Evolutionary conservation across 2,888 invertebrate genomes (phyloP).

Genomic region (Auanema freiburgensis): DNA sequence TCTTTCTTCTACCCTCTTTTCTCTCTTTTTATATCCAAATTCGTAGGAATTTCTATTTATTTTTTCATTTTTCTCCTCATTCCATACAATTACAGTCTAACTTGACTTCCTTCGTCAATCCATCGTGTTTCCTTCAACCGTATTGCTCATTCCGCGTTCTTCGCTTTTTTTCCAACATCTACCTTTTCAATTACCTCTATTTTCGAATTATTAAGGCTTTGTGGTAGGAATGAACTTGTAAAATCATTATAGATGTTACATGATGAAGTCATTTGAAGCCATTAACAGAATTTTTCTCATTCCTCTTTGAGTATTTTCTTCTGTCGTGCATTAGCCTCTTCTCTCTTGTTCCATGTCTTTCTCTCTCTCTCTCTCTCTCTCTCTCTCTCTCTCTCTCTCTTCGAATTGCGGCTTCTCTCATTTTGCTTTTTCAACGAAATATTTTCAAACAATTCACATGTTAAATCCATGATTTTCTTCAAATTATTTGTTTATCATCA

Average conservation of each 20-base stretch:
- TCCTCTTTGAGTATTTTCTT: too few species aligned
- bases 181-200: too few species aligned
- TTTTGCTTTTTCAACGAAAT: too few species aligned
- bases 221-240: too few species aligned
- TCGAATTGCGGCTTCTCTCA: too few species aligned
- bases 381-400: not conserved
- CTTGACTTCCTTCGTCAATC: not conserved
- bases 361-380: slow-evolving; percentile 4
- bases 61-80: not conserved
- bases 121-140: not conserved
- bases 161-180: not conserved
- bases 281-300: too few species aligned
- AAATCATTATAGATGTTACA: too few species aligned
- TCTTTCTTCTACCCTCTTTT: not conserved
- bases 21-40: slow-evolving; percentile 1
- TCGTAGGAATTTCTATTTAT: not conserved
- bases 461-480: too few species aligned
- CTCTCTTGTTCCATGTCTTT: not conserved
- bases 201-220: too few species aligned
- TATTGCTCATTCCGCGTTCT: not conserved
- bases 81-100: not conserved
- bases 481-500: too few species aligned
- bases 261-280: too few species aligned
- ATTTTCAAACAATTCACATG: too few species aligned
- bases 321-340: slow-evolving; percentile 3